A percentile compares a stretch with the other conserved stretches of the same genome.
Conservation (phyloP, 1,140 invertebrate species). For the Diorhabda elongata region DNA sequence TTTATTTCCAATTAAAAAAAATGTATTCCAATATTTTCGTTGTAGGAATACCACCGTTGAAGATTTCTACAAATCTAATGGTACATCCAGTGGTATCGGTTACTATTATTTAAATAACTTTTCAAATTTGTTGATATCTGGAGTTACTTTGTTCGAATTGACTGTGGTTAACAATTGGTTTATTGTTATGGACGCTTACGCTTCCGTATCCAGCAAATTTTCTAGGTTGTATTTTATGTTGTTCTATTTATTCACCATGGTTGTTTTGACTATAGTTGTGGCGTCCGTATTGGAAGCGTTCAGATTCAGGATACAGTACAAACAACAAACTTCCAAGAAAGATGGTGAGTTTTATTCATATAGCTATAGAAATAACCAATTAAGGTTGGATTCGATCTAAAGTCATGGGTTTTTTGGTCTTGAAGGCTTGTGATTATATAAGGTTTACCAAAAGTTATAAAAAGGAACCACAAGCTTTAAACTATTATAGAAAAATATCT, state of each 20-base stretch:
- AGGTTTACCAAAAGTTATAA: no score
- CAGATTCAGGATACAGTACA: conserved; percentile 85
- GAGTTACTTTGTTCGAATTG: conserved; percentile 84
- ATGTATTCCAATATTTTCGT: conserved; percentile 22
- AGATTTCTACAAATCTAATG: conserved; percentile 70
- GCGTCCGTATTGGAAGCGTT: conserved; percentile 88
- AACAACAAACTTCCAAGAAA: conserved; percentile 73
- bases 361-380: no score
- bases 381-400: no score
- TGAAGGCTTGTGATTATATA: no score
- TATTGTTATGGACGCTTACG: conserved; percentile 89
- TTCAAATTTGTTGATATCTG: conserved; percentile 67
- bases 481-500: not conserved
- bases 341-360: conserved; percentile 58
- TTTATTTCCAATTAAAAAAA: not conserved
- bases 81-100: conserved; percentile 59
- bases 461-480: no score
- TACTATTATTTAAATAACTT: conserved; percentile 90
- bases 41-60: conserved; percentile 78
- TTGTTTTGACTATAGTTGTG: conserved; percentile 86
- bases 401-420: no score
- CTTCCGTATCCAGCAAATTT: conserved; percentile 59
- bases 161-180: conserved; percentile 91
- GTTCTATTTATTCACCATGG: conserved; percentile 88
- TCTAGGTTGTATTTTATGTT: conserved; percentile 83